Percentiles rank a stretch among this genome's conserved stretches.
These are phyloP conservation scores for Polydesmus complanatus DNA, from an alignment of 2,888 invertebrate species.

Conservation along the genomic window DNA sequence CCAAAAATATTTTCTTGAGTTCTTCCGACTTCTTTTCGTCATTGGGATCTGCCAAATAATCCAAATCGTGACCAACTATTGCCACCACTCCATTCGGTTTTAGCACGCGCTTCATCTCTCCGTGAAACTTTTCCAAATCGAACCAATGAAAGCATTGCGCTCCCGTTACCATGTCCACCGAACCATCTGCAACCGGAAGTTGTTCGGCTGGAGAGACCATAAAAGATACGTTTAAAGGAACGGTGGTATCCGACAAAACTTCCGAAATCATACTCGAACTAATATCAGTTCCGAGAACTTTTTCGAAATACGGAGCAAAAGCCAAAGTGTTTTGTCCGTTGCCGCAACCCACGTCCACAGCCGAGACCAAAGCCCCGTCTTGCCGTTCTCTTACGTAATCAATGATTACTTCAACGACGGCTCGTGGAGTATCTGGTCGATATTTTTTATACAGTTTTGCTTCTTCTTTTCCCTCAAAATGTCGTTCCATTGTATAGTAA, in stretches of 20 bases:
- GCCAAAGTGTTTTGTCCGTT: conserved; percentile 36
- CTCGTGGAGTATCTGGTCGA: neutral
- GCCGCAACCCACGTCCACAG: conserved; percentile 38
- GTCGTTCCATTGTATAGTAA: neutral
- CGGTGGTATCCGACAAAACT: conserved; percentile 25
- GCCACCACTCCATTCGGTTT: conserved; percentile 33
- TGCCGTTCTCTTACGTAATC: neutral
- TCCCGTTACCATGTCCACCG: conserved; percentile 33
- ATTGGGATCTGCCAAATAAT: neutral
- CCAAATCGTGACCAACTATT: neutral
- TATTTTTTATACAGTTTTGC: neutral
- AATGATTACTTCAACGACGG: neutral
- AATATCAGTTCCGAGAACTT: conserved; percentile 35
- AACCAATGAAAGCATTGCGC: conserved; percentile 38
- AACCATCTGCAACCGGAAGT: conserved; percentile 26
- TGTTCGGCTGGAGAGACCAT: conserved; percentile 32
- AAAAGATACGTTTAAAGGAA: conserved; percentile 24
- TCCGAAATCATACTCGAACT: conserved; percentile 32
- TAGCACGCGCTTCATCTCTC: conserved; percentile 33
- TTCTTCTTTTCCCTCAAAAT: neutral
- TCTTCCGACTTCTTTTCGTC: neutral
- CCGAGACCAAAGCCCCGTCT: neutral
- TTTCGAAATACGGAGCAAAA: conserved; percentile 32
- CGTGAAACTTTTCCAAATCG: conserved; percentile 32
- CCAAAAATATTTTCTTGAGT: neutral